phyloP scores from a whole-genome alignment of 1,140 invertebrate species.

The Zaprionus nigranus region DNA sequence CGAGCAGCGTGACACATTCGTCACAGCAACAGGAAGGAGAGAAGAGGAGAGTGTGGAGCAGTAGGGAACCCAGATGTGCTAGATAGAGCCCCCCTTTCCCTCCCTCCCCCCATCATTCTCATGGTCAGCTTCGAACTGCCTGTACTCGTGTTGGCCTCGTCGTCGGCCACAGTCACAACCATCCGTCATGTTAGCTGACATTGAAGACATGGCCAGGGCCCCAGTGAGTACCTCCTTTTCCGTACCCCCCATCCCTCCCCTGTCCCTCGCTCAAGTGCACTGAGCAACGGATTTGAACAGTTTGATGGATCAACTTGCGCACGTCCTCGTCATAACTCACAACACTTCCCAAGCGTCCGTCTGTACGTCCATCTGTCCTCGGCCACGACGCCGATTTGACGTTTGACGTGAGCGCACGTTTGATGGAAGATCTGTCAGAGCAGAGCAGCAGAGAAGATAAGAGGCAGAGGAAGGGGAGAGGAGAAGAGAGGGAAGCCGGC shows the following conservation, averaged over 20 bases:
- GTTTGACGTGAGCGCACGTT: constrained; percentile 79
- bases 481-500: constrained; percentile 19
- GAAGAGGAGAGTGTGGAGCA: background rate
- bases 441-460: background rate
- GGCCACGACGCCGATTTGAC: constrained; percentile 74
- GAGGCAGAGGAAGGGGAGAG: background rate
- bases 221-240: constrained; percentile 19
- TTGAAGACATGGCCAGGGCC: constrained; percentile 57
- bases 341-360: constrained; percentile 59
- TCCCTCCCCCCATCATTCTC: background rate
- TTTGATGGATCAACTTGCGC: constrained; percentile 81
- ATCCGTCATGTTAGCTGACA: constrained; percentile 71
- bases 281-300: constrained; percentile 77
- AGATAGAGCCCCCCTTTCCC: background rate
- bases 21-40: constrained; percentile 44
- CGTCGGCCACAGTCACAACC: constrained; percentile 75
- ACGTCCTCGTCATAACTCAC: constrained; percentile 80
- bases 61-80: background rate
- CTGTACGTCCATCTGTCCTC: constrained; percentile 24
- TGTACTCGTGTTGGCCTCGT: constrained; percentile 47
- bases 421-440: constrained; percentile 78
- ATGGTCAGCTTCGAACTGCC: constrained; percentile 33
- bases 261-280: constrained; percentile 50
- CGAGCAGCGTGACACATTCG: constrained; percentile 69
- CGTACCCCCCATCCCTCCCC: background rate